Evolutionary conservation across 2,113 vertebrate genomes (phyloP), one percentile per base, ranked within the genome.

Genomic region (Neomonachus schauinslandi): DNA sequence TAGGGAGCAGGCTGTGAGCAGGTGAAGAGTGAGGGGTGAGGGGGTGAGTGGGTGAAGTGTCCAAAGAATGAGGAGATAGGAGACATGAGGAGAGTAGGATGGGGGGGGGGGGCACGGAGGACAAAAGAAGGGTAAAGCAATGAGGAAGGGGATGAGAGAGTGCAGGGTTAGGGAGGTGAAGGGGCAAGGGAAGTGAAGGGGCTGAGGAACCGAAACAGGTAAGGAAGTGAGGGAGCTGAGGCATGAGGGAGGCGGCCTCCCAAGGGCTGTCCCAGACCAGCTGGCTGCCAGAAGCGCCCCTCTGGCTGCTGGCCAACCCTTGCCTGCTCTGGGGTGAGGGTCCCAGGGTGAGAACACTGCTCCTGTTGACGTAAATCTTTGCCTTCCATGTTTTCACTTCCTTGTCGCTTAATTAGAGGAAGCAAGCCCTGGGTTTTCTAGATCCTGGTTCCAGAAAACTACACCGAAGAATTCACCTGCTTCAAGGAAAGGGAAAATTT

Each of bases 211-310:
- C 7, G 1, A 19, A 53, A 72, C 16, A 71, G 71, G 2, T 81
- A 39, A 59, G 28, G 21, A 15, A 9, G 1, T 42, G 28, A 26
- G 33, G 0, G 0, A 2, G 12, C 2, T 76, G 65, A 67, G 57
- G 53, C 46, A n/a, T 14, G 76, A 36, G 4, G 49, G 21, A 36
- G 51, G n/a, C 12, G 18, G 8, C 26, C 46, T 94, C 81, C n/a
- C 19, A 13, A 46, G 18, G 36, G 33, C 65, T 65, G 46, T 53
- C 65, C 51, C 69, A 36, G 39, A 89, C 28, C 31, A 14, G 65
- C 57, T 19, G 0, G 26, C 31, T 16, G 7, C 36, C 21, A 4
- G 11, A 24, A 21, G 12, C 2, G 3, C 13, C 74, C 46, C 55
- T 65, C 85, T 49, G 69, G 57, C 87, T 69, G n/a, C 31, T 1